Evolutionary conservation across 2,113 vertebrate genomes (phyloP).

Genomic region (Ia io): DNA sequence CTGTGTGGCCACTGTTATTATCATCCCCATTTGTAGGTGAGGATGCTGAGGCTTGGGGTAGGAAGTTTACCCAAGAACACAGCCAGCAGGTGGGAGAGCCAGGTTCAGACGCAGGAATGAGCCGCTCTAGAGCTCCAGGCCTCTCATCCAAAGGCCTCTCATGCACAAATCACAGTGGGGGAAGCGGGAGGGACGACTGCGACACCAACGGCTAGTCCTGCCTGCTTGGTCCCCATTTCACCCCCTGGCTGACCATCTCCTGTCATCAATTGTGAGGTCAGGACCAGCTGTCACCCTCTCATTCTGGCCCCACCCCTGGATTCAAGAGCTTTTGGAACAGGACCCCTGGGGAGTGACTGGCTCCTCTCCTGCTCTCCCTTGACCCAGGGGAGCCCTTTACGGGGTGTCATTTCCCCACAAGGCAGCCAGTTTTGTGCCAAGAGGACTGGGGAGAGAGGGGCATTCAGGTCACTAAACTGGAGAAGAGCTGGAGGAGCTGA

Average conservation of each 20-base stretch:
- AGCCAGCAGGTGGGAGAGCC: neutral
- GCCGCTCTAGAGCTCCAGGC: neutral
- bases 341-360: neutral
- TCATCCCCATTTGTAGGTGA: neutral
- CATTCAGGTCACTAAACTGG: too few relatives aligned
- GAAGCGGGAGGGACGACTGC: too few relatives aligned
- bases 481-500: neutral
- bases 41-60: neutral
- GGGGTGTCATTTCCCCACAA: neutral
- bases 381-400: neutral
- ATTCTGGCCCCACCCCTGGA: neutral
- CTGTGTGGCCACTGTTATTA: neutral
- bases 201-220: neutral
- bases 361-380: neutral
- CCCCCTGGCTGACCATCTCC: neutral
- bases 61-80: neutral
- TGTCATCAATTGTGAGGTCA: neutral
- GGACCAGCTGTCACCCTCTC: neutral
- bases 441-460: neutral
- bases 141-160: neutral
- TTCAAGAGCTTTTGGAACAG: neutral
- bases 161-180: neutral
- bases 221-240: neutral
- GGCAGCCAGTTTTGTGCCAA: neutral
- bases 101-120: neutral